phyloP scores from a whole-genome alignment of 2,888 invertebrate species.

The Alviniconcha strummeri region DNA sequence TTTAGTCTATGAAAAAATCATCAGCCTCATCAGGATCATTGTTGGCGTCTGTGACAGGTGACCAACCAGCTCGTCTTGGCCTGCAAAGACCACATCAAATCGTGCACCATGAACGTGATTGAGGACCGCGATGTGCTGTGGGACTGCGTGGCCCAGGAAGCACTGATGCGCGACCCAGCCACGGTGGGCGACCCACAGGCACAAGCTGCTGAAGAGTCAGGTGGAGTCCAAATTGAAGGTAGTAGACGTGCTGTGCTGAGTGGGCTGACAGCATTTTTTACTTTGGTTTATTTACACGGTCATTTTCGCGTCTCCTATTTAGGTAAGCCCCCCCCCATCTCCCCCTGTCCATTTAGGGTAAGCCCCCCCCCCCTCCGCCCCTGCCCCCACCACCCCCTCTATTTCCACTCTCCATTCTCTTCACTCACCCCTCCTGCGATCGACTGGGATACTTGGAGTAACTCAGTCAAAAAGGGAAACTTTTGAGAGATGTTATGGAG shows the following conservation, averaged over 20 bases:
- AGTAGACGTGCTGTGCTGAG: slow-evolving; percentile 26
- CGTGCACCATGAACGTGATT: slow-evolving; percentile 57
- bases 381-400: too few relatives aligned
- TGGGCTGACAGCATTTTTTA: slow-evolving; percentile 23
- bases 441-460: too few relatives aligned
- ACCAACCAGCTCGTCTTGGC: slow-evolving; percentile 72
- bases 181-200: slow-evolving; percentile 48
- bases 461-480: too few relatives aligned
- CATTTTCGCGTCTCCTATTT: too few relatives aligned
- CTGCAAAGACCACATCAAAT: slow-evolving; percentile 71
- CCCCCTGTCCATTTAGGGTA: too few relatives aligned
- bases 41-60: slow-evolving; percentile 51
- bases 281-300: too few relatives aligned
- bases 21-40: too few relatives aligned
- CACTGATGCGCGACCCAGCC: slow-evolving; percentile 56
- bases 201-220: slow-evolving; percentile 60
- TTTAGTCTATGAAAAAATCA: too few relatives aligned
- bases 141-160: slow-evolving; percentile 62
- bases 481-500: too few relatives aligned
- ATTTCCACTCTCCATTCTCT: too few relatives aligned
- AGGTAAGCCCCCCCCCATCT: background rate
- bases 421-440: too few relatives aligned
- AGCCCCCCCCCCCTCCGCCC: too few relatives aligned
- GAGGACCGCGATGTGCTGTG: slow-evolving; percentile 67
- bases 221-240: slow-evolving; percentile 67